A percentile compares a stretch with the other conserved stretches of the same genome.
These are phyloP conservation scores for Himalopsyche kuldschensis DNA, from an alignment of 2,888 invertebrate species.

Conservation along the genomic window DNA sequence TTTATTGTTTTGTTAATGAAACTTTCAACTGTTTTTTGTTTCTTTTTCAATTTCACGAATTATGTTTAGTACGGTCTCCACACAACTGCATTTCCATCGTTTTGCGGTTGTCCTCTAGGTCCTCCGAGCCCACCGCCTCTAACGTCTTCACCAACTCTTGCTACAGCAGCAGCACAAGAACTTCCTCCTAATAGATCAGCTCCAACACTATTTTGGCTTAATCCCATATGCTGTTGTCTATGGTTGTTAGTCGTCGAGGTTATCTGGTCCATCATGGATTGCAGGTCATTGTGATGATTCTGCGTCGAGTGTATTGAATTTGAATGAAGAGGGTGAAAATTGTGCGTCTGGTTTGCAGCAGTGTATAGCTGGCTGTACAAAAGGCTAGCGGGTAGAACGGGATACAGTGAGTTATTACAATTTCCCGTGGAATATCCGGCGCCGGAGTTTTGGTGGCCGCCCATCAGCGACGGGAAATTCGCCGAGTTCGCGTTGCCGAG, in stretches of 20 bases:
- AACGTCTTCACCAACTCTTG: constrained; percentile 61
- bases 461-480: constrained; percentile 66
- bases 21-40: too few species aligned
- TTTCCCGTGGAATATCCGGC: constrained; percentile 62
- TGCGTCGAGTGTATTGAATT: constrained; percentile 66
- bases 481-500: constrained; percentile 56
- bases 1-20: too few species aligned
- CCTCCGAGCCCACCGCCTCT: constrained; percentile 58
- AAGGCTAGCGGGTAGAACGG: constrained; percentile 78
- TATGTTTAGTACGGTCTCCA: constrained; percentile 72
- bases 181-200: constrained; percentile 58
- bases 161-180: constrained; percentile 61
- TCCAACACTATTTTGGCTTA: constrained; percentile 45
- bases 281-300: constrained; percentile 69
- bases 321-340: constrained; percentile 70
- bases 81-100: constrained; percentile 67
- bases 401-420: constrained; percentile 74
- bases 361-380: constrained; percentile 83
- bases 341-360: constrained; percentile 74
- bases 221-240: constrained; percentile 51
- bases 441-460: constrained; percentile 61
- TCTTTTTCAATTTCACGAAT: too few species aligned
- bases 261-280: constrained; percentile 77
- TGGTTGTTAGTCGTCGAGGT: constrained; percentile 66
- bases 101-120: constrained; percentile 64